Base-by-base conservation (phyloP, 2,888 invertebrate species). In the Deilephila elpenor region DNA sequence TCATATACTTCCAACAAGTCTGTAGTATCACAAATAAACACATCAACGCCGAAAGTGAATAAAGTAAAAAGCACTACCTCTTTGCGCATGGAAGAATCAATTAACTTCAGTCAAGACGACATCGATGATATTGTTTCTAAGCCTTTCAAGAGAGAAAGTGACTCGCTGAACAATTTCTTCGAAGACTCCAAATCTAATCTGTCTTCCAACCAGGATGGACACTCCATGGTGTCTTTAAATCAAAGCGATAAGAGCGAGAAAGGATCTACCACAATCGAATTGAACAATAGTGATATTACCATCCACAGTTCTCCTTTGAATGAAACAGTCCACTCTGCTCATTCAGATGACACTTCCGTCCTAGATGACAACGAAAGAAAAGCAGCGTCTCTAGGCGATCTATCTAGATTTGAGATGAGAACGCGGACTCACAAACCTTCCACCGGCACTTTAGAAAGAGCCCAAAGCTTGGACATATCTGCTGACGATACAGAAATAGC, bases 401-500 rank as follows among this genome's bases (percentile, higher is more conserved):
- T 98, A 71, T 97, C 97, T 0, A 96, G 96, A 84, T 96, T 97
- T 76, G 93, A 95, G 82, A 76, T 93, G 14, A 88, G 92, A 80
- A 78, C 93, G 59, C 94, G 92, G 77, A 84, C 92, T 32, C 94
- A 86, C 78, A 92, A 94, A 75, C 93, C 95, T 11, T 87, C 95
- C 4, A 91, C 95, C 4, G 96, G 96, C 4, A 96, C 96, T 14
- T 88, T 97, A 73, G 97, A 98, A 90, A 94, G 97, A 77, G 97
- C 98, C 0, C 97, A 97, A 85, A 97, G 97, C 82, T 91, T 98
- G 62, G 98, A 98, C 78, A 96, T 97, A 88, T 96, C 96, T 71
- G 92, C 92, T 6, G 95, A 95, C 76, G 95, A 95, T 78, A 88
- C 84, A n/a, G 95, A 94, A 80, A 90, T 89, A 70, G 88, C 89